Evolutionary conservation across 2,888 invertebrate species (phyloP).

Genomic region (Drosophila anceps): DNA sequence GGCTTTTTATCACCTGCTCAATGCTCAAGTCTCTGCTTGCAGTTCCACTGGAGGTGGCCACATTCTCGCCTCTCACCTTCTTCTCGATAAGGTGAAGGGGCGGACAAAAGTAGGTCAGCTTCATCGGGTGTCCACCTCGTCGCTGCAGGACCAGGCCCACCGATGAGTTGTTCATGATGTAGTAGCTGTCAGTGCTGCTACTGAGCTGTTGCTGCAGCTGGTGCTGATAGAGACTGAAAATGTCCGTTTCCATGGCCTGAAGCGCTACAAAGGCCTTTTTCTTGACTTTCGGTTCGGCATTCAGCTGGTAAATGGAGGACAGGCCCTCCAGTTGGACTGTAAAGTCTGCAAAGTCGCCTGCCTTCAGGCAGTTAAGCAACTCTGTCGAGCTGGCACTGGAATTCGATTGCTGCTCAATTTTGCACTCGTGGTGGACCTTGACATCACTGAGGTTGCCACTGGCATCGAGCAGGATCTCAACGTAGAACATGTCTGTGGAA

Average conservation of each 20-base stretch:
- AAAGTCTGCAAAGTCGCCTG: constrained; percentile 96
- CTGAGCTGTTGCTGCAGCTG: constrained; percentile 91
- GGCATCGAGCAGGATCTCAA: constrained; percentile 94
- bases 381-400: constrained; percentile 86
- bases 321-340: constrained; percentile 96
- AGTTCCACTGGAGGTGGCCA: constrained; percentile 48
- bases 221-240: constrained; percentile 92
- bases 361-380: constrained; percentile 92
- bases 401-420: constrained; percentile 92
- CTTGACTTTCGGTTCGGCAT: constrained; percentile 96
- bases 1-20: constrained; percentile 70
- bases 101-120: constrained; percentile 92
- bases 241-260: constrained; percentile 95
- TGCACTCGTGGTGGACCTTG: constrained; percentile 95
- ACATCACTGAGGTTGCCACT: constrained; percentile 95
- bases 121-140: constrained; percentile 96
- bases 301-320: constrained; percentile 96
- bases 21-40: constrained; percentile 88
- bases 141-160: constrained; percentile 94
- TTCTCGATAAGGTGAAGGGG: constrained; percentile 67
- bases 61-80: constrained; percentile 24
- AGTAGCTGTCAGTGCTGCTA: constrained; percentile 88
- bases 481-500: constrained; percentile 98
- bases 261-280: constrained; percentile 96
- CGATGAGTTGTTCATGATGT: constrained; percentile 93